Percentiles rank a stretch among this genome's conserved stretches.
phyloP scores from a whole-genome alignment of 1,140 invertebrate genomes.

The Anthonomus grandis region DNA sequence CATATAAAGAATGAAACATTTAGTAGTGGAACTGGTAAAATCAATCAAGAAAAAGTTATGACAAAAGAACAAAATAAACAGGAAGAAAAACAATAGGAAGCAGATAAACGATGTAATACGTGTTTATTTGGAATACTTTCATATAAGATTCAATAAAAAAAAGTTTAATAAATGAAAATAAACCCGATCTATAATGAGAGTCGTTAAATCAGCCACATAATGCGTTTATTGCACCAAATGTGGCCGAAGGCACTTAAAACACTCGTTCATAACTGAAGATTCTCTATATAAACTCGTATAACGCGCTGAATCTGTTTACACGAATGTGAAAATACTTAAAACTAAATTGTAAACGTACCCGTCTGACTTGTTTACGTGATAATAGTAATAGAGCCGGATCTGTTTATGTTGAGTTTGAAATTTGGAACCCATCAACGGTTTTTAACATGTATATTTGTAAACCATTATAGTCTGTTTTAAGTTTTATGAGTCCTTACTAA shows the following conservation, averaged over 20 bases:
- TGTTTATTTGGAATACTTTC: too few relatives aligned
- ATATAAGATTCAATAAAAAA: too few relatives aligned
- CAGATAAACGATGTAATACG: too few relatives aligned
- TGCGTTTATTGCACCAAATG: conserved; percentile 24
- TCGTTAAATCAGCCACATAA: conserved; percentile 21
- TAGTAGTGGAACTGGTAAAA: too few relatives aligned
- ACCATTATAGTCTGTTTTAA: conserved; percentile 42
- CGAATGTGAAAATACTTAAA: conserved; percentile 44
- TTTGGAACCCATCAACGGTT: conserved; percentile 45
- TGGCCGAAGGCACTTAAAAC: conserved; percentile 8
- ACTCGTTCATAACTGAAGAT: conserved; percentile 24
- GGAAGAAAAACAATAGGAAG: too few relatives aligned
- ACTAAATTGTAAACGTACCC: conserved; percentile 42
- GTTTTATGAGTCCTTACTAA: conserved; percentile 31
- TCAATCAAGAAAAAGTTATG: too few relatives aligned
- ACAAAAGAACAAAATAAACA: too few relatives aligned
- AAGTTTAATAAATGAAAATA: too few relatives aligned
- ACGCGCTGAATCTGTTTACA: conserved; percentile 39
- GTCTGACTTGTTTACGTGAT: conserved; percentile 41
- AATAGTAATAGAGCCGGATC: conserved; percentile 36
- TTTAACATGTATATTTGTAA: conserved; percentile 40
- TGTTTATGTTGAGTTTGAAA: conserved; percentile 43
- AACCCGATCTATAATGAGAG: conserved; percentile 1
- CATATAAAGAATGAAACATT: too few relatives aligned
- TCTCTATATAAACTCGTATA: conserved; percentile 41